Evolutionary conservation across 1,140 invertebrate species (phyloP), one percentile per base, ranked within the genome.

Genomic region (Carposina sasakii): DNA sequence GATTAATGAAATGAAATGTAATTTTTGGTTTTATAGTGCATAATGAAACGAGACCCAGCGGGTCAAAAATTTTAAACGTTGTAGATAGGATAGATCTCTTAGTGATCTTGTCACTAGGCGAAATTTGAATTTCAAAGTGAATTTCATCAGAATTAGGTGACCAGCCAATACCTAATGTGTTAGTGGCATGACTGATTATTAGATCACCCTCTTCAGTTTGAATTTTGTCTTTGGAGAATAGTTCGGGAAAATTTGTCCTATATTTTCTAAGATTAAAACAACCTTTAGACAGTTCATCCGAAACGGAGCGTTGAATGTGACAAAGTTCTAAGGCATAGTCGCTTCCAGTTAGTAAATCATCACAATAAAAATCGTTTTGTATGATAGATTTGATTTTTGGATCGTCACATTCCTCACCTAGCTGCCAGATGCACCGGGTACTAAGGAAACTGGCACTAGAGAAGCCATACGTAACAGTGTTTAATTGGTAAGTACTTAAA

Each of bases 301-400:
- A 36, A 2, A 47, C 13, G 4, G 44, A 36, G 13, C 26, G 13
- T 23, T 47, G 19, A 2, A 47, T 47, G 21, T 47, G 26, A 2
- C 15, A 17, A 12, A 47, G 4, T 36, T 44, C 26, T 65, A 67
- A 2, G 9, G 17, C 36, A 22, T 20, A 12, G 22, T 39, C 19
- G 22, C 19, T 6, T 1, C 36, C 36, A 8, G 70, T 64, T 4
- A 78, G 24, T 3, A 81, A 16, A 57, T 86, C 82, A 53, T 87
- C 83, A 2, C 85, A 70, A 44, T 84, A 85, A 43, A 83, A 74
- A 65, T 81, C 66, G 1, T 33, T 48, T 10, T 22, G 28, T 0
- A 77, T 62, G 5, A 67, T 53, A 17, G 48, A 63, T 20, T 12
- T 15, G 6, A 68, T 62, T 44, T 28, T 57, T n/a, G 48, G 23